Percentiles rank a stretch among this genome's conserved stretches.
phyloP scores from a whole-genome alignment of 2,113 vertebrate species.

The Strigops habroptila region DNA sequence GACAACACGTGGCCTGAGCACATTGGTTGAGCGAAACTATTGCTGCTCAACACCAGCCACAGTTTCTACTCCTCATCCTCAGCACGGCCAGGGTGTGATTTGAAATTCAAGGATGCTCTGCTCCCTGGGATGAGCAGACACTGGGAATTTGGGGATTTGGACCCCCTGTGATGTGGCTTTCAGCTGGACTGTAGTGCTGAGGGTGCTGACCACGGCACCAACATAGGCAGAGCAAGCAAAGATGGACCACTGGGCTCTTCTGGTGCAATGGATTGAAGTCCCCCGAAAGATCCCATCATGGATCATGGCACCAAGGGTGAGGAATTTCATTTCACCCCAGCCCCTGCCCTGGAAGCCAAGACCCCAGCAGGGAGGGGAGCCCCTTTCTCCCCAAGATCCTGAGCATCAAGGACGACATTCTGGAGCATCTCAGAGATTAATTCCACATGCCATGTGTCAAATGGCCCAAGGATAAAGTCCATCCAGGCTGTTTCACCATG shows the following conservation, averaged over 20 bases:
- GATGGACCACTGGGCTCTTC: neutral
- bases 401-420: neutral
- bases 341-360: neutral
- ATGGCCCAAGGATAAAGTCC: neutral
- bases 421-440: neutral
- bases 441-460: neutral
- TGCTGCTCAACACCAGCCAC: neutral
- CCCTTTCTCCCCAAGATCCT: neutral
- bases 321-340: neutral
- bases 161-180: neutral
- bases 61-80: neutral
- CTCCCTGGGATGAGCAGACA: rapidly evolving
- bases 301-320: neutral
- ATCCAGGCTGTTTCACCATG: neutral
- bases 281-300: neutral
- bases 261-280: neutral
- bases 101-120: neutral
- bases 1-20: neutral
- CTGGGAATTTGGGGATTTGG: neutral
- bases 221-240: neutral
- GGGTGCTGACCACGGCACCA: rapidly evolving
- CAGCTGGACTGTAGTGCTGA: neutral
- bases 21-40: neutral
- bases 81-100: rapidly evolving
- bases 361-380: rapidly evolving